phyloP scores from a whole-genome alignment of 2,113 vertebrate species.

The Channa maculata region DNA sequence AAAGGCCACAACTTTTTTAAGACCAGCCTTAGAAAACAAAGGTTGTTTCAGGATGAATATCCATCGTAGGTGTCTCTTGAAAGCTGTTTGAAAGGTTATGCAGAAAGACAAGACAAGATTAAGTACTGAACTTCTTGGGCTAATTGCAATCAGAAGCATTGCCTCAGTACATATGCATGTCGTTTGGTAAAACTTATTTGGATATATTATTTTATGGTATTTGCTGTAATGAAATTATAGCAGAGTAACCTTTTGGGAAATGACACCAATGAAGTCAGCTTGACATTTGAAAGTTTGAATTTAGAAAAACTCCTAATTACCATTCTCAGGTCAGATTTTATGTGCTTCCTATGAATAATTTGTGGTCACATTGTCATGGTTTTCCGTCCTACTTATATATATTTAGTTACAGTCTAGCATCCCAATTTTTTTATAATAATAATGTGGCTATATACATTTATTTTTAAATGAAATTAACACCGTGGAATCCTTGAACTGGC shows the following conservation, averaged over 20 bases:
- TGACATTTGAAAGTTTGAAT: slow-evolving; percentile 33
- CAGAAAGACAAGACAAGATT: slow-evolving; percentile 6
- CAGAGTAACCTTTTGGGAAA: slow-evolving; percentile 32
- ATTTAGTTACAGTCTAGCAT: not conserved
- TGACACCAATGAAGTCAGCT: slow-evolving; percentile 1
- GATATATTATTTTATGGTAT: slow-evolving; percentile 13
- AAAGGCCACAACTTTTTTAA: slow-evolving; percentile 8
- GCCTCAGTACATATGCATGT: not conserved
- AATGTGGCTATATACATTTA: slow-evolving; percentile 21
- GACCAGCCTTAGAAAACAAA: slow-evolving; percentile 1
- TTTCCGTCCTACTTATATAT: not conserved
- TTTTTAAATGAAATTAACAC: slow-evolving; percentile 24
- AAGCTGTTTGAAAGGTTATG: slow-evolving; percentile 16
- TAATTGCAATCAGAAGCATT: slow-evolving; percentile 11
- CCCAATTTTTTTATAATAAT: not conserved
- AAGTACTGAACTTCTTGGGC: slow-evolving; percentile 1
- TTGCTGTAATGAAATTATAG: slow-evolving; percentile 9
- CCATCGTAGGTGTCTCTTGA: not conserved
- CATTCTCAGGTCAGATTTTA: not conserved
- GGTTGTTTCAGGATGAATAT: slow-evolving; percentile 10
- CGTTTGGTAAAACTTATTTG: slow-evolving; percentile 11
- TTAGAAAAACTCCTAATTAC: not conserved
- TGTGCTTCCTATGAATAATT: slow-evolving; percentile 5
- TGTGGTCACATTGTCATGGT: not conserved
- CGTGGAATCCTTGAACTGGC: slow-evolving; percentile 40